Percentiles rank a stretch among this genome's conserved stretches.
Conservation (phyloP, 1,140 invertebrate species). For the Diabrotica undecimpunctata region DNA sequence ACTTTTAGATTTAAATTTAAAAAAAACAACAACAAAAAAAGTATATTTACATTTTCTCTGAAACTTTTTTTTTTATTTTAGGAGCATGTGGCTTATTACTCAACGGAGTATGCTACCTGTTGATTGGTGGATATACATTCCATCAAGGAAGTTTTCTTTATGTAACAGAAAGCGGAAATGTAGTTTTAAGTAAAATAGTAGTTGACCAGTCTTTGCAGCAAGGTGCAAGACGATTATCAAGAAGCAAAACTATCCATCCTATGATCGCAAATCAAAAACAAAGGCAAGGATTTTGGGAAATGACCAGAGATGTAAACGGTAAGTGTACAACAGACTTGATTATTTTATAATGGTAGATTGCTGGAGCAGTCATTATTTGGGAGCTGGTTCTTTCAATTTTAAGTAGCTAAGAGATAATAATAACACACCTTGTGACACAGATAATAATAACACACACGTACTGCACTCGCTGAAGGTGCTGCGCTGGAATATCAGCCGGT, state of each 20-base stretch:
- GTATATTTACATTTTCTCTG: too few species aligned
- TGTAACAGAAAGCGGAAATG: conserved; percentile 61
- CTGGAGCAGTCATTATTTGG: too few species aligned
- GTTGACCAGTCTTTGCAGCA: conserved; percentile 49
- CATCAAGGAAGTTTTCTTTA: conserved; percentile 72
- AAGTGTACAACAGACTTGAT: neutral
- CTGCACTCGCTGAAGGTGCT: too few species aligned
- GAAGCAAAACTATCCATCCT: conserved; percentile 38
- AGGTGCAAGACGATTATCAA: conserved; percentile 51
- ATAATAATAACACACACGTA: too few species aligned
- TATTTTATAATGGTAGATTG: too few species aligned
- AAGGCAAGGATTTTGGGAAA: conserved; percentile 54
- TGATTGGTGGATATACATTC: conserved; percentile 76
- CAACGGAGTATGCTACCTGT: conserved; percentile 67
- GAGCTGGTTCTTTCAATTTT: too few species aligned
- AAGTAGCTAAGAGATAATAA: too few species aligned
- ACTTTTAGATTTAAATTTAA: neutral
- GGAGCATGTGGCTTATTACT: conserved; percentile 58
- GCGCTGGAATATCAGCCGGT: too few species aligned
- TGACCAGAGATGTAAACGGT: conserved; percentile 60
- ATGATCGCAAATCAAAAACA: conserved; percentile 45
- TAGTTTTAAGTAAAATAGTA: conserved; percentile 57
- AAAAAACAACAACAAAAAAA: too few species aligned
- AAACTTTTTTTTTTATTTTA: conserved; percentile 9
- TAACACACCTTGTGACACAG: too few species aligned